Evolutionary conservation across 1,140 invertebrate species (phyloP).

Genomic region (Reticulitermes speratus): DNA sequence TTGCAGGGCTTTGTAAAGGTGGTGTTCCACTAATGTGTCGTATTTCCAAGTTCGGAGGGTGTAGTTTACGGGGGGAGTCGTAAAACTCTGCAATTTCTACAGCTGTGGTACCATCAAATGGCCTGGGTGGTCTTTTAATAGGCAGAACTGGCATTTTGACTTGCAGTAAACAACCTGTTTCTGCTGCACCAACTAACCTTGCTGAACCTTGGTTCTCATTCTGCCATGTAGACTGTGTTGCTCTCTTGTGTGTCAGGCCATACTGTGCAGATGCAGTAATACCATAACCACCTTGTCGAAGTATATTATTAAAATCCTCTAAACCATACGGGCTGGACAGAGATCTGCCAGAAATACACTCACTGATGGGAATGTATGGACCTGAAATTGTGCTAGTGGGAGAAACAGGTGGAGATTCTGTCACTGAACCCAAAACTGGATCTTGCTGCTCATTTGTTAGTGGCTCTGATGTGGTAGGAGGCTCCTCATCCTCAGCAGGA

Average conservation of each 20-base stretch:
- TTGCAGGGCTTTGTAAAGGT: constrained; percentile 54
- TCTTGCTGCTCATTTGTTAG: background rate
- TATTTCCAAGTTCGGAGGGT: constrained; percentile 39
- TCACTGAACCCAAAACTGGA: constrained; percentile 29
- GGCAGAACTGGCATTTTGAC: background rate
- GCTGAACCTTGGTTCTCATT: background rate
- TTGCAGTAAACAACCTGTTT: background rate
- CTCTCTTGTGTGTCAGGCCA: background rate
- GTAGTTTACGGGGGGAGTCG: constrained; percentile 52
- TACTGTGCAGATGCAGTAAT: constrained; percentile 18
- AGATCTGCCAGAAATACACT: constrained; percentile 83
- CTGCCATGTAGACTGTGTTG: background rate
- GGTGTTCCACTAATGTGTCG: constrained; percentile 38
- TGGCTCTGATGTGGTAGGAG: background rate
- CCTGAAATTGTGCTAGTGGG: constrained; percentile 61
- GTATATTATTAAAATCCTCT: constrained; percentile 32
- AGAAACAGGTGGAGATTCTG: constrained; percentile 61
- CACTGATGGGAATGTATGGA: constrained; percentile 81
- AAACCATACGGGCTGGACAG: constrained; percentile 40
- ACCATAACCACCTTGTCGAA: constrained; percentile 24
- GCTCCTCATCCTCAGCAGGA: constrained; percentile 30
- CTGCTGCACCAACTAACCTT: background rate
- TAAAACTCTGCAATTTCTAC: constrained; percentile 47
- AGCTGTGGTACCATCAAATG: constrained; percentile 27
- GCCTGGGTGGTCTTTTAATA: background rate